Evolutionary conservation across 1,140 invertebrate genomes (phyloP), one percentile per base, ranked within the genome.

Genomic region (Tribolium castaneum): DNA sequence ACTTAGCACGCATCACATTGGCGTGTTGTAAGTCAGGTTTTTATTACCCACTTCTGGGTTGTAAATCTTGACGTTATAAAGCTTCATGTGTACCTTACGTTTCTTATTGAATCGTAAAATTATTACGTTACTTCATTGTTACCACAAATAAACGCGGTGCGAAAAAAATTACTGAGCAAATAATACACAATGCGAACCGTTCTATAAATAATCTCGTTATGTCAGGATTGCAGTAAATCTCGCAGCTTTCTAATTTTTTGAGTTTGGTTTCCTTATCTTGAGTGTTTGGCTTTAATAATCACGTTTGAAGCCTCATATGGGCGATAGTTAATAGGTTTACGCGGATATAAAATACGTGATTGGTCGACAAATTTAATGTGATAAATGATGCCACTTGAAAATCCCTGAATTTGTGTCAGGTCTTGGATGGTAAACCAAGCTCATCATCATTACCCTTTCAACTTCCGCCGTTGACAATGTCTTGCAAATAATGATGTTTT

Each of bases 401-500:
- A 45, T 45, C 9, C 39, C 39, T 7, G 39, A 45, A 45, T n/a
- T n/a, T 3, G 5, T 45, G 39, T 30, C 25, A 30, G 6, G 25
- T 45, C 39, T 45, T 59, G 22, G 54, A 59, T 66, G 59, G 59
- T 35, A 35, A 35, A 30, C 30, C 59, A 66, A n/a, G 54, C 54
- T 59, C 25, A 13, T 66, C 59, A 22, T 66, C 59, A 22, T 66
- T 66, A 14, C 14, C 59, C 59, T 66, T 35, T 59, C 4, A 59
- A 22, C 59, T 66, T 66, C 59, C 59, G 25, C 13, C 14, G 30
- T 66, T 22, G 59, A 30, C n/a, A 35, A 35, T 25, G 14, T 59
- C 59, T 66, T 66, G 59, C 25, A 12, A 66, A 66, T 66, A 66
- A 66, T 66, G 30, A 30, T 30, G 10, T 66, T 66, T 66, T 66